Conservation (phyloP, 2,888 invertebrate species). For the Tryphoninae sp. region DNA sequence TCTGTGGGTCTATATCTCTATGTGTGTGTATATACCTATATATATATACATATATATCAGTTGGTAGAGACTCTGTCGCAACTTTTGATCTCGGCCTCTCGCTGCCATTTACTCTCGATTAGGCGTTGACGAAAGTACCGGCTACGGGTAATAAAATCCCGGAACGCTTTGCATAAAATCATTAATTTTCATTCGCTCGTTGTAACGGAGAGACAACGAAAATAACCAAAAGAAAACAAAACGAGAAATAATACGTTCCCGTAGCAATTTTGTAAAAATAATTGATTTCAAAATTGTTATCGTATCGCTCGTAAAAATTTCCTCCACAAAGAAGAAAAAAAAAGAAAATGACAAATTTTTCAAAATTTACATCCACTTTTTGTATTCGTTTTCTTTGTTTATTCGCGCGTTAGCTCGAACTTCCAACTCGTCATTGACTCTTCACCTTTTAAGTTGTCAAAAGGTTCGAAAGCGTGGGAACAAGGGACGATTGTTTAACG, state of each 20-base stretch:
- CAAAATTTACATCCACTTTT: too few species aligned
- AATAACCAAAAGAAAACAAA: not conserved
- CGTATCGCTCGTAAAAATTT: too few species aligned
- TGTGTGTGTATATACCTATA: not conserved
- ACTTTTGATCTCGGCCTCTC: conserved; percentile 43
- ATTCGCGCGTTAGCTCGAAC: too few species aligned
- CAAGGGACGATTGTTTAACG: too few species aligned
- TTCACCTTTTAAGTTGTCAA: too few species aligned
- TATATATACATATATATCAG: not conserved
- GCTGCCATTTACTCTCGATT: conserved; percentile 43
- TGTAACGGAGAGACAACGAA: not conserved
- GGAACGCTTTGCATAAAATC: conserved; percentile 7
- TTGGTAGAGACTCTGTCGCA: conserved; percentile 40
- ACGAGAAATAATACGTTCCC: not conserved
- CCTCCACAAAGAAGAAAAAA: too few species aligned
- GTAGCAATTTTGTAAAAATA: too few species aligned
- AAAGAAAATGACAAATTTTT: too few species aligned
- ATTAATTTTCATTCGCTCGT: not conserved
- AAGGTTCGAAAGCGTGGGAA: too few species aligned
- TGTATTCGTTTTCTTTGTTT: too few species aligned
- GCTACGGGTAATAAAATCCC: conserved; percentile 21
- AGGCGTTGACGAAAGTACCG: conserved; percentile 24
- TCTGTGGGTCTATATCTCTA: conserved; percentile 28
- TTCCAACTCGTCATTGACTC: too few species aligned
- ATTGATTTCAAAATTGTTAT: too few species aligned